Evolutionary conservation across 2,888 invertebrate genomes (phyloP).

Genomic region (Chrysodeixis includens): DNA sequence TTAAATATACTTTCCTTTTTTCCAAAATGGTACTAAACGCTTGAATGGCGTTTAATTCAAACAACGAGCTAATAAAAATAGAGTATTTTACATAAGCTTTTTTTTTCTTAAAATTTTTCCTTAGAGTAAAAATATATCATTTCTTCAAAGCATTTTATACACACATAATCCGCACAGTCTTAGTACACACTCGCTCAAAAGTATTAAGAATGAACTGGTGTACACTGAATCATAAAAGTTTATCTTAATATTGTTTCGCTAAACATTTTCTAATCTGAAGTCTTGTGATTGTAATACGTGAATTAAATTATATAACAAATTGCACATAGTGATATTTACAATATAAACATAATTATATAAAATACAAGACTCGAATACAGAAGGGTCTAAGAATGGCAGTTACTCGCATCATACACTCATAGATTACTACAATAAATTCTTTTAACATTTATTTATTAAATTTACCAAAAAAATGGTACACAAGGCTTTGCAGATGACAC

Average conservation of each 20-base stretch:
- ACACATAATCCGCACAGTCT: not conserved
- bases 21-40: not conserved
- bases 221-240: conserved; percentile 10
- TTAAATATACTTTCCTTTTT: not conserved
- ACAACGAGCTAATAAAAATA: conserved; percentile 4
- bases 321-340: conserved; percentile 62
- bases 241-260: conserved; percentile 8
- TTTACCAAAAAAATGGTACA: not conserved
- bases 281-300: conserved; percentile 31
- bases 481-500: not conserved
- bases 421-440: not conserved
- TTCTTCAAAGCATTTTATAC: conserved; percentile 5
- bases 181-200: not conserved
- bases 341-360: conserved; percentile 49
- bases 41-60: not conserved
- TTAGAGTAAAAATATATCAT: conserved; percentile 7
- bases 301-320: conserved; percentile 50
- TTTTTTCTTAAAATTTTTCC: not conserved
- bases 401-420: not conserved
- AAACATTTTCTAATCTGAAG: not conserved
- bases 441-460: not conserved
- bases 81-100: not conserved
- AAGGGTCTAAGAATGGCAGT: conserved; percentile 19
- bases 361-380: conserved; percentile 32
- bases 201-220: not conserved